Percentiles rank a stretch among this genome's conserved stretches.
phyloP scores from a whole-genome alignment of 2,113 vertebrate species.

The Hippocampus comes region DNA sequence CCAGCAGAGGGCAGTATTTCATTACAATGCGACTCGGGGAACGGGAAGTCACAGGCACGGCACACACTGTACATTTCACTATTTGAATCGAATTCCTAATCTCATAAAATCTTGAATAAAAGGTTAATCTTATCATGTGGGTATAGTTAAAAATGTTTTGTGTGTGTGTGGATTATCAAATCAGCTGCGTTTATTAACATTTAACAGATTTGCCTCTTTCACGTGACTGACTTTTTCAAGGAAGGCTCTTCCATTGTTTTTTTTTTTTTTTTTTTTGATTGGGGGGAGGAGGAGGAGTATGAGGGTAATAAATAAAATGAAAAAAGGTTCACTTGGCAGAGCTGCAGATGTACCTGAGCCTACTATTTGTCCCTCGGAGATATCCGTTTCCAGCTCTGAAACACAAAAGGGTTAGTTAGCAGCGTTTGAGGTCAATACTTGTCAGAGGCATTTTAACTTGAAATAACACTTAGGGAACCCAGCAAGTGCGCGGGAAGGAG shows the following conservation, averaged over 20 bases:
- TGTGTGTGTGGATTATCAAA: background rate
- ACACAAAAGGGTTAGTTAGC: conserved; percentile 85
- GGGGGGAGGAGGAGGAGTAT: conserved; percentile 4
- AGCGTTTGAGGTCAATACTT: conserved; percentile 24
- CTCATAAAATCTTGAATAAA: background rate
- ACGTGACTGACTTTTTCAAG: background rate
- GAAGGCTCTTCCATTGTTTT: conserved; percentile 12
- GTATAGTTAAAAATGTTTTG: background rate
- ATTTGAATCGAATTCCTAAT: background rate
- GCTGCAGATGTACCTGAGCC: conserved; percentile 88
- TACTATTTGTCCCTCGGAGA: conserved; percentile 88
- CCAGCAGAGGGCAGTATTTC: conserved; percentile 62
- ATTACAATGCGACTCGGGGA: conserved; percentile 5
- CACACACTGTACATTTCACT: background rate
- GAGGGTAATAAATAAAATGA: background rate
- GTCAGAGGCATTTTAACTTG: conserved; percentile 34
- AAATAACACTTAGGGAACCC: conserved; percentile 33
- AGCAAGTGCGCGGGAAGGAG: conserved; percentile 14
- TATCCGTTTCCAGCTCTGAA: conserved; percentile 89
- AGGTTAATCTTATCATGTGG: background rate
- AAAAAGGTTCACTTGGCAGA: conserved; percentile 19
- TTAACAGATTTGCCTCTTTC: background rate
- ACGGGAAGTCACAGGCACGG: background rate
- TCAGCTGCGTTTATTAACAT: background rate
- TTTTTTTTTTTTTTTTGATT: conserved; percentile 1